Base-by-base conservation (phyloP, 2,113 vertebrate genomes). In the Cairina moschata region DNA sequence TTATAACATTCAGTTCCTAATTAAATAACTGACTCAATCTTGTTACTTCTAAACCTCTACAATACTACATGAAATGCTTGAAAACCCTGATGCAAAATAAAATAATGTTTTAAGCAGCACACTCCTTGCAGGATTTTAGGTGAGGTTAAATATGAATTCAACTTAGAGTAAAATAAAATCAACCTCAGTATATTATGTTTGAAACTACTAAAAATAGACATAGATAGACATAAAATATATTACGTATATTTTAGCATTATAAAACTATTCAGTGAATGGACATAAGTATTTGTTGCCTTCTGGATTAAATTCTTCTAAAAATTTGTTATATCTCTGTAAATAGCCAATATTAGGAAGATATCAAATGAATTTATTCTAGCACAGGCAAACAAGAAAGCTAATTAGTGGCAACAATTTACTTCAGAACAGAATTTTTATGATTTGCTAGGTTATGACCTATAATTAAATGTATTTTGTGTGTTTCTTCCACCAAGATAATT, bases 341-440 rank as follows among this genome's bases (percentile, higher is more conserved):
- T 94, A 97, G 91, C 93, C 77, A 97, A 97, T 95, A 96, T 84
- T 93, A 96, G 60, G 76, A 97, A 96, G 85, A 97, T 69, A 96
- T 82, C 48, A 91, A 60, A 52, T 90, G 36, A 91, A 95, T 93
- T 94, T 97, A 95, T 96, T 94, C 77, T 83, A 91, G 42, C 79
- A 90, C 93, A 96, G 76, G 93, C 95, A 97, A 98, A 97, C 84
- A 96, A 82, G 63, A 96, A 93, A 96, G 96, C 88, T 97, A 97
- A 98, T 98, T 98, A 98, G 90, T 91, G 90, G 88, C 95, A 97
- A 97, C 96, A 92, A 97, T 97, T 98, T 98, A 95, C 85, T 97
- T 97, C 88, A 96, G 92, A 91, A 93, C 83, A 97, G 88, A 73
- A 96, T 97, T 98, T 97, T 97, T 79, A 91, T 97, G 92, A 98